Conservation (phyloP, 2,888 invertebrate species). For the Troides aeacus region DNA sequence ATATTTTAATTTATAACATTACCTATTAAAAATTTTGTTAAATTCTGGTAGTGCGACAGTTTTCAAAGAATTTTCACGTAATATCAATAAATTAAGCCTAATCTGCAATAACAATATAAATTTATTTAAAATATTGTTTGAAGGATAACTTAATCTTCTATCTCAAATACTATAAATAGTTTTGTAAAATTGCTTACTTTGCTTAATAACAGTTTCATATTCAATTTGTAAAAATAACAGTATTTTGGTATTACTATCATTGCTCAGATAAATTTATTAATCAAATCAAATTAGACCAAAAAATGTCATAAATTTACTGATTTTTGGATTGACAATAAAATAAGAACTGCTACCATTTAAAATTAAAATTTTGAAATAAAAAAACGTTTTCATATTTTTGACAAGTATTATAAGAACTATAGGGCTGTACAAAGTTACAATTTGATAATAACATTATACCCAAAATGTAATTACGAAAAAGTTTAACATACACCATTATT, state of each 20-base stretch:
- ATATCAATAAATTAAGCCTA: background rate
- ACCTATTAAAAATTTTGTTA: constrained; percentile 1
- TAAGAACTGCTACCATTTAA: background rate
- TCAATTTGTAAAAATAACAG: background rate
- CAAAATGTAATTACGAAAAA: no score
- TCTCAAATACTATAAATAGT: background rate
- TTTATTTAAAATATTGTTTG: background rate
- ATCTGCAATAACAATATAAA: background rate
- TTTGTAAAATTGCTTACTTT: background rate
- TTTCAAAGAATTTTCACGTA: background rate
- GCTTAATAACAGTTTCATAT: background rate
- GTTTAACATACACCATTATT: no score
- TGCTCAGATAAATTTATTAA: background rate
- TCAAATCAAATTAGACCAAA: background rate
- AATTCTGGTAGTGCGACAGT: background rate
- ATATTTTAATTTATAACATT: background rate
- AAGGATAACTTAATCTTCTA: background rate
- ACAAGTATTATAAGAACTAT: no score
- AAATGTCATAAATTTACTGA: background rate
- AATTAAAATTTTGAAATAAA: background rate
- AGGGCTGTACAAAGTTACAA: no score
- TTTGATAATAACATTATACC: no score
- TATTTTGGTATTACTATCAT: background rate
- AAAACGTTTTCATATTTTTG: background rate
- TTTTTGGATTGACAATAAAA: background rate